These are phyloP conservation scores for Drosophila nigricruria DNA, from an alignment of 2,888 invertebrate genomes.

Conservation along the genomic window DNA sequence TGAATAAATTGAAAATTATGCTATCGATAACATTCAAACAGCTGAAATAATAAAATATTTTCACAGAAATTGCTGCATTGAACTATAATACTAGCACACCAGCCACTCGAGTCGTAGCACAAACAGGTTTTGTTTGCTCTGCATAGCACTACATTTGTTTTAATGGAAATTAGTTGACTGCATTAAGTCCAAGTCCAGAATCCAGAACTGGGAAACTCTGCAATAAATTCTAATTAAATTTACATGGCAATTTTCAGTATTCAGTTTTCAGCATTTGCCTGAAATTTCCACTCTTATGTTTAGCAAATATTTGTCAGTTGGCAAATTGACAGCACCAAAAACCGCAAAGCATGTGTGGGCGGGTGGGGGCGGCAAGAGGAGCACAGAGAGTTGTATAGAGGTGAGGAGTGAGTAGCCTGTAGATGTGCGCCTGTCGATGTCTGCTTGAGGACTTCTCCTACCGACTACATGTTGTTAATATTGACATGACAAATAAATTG, in stretches of 20 bases:
- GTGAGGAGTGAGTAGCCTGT: background rate
- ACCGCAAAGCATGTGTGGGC: constrained; percentile 61
- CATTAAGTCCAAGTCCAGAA: constrained; percentile 47
- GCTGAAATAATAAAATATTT: background rate
- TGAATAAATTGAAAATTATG: constrained; percentile 7
- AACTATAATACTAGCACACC: background rate
- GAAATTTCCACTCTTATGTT: constrained; percentile 49
- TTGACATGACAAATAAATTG: constrained; percentile 82
- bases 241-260: constrained; percentile 52
- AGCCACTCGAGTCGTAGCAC: background rate
- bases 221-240: constrained; percentile 76
- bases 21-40: constrained; percentile 1
- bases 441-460: constrained; percentile 34
- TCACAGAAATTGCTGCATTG: constrained; percentile 1
- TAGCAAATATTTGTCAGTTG: constrained; percentile 75
- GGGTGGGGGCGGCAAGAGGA: background rate
- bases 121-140: constrained; percentile 18
- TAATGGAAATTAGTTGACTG: constrained; percentile 74
- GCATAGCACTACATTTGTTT: constrained; percentile 48
- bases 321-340: constrained; percentile 74
- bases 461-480: constrained; percentile 68
- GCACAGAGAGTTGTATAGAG: background rate
- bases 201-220: constrained; percentile 4
- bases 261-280: constrained; percentile 18
- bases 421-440: constrained; percentile 32